These are phyloP conservation scores for Paraescarpia echinospica DNA, from an alignment of 1,140 invertebrate genomes.

Conservation along the genomic window DNA sequence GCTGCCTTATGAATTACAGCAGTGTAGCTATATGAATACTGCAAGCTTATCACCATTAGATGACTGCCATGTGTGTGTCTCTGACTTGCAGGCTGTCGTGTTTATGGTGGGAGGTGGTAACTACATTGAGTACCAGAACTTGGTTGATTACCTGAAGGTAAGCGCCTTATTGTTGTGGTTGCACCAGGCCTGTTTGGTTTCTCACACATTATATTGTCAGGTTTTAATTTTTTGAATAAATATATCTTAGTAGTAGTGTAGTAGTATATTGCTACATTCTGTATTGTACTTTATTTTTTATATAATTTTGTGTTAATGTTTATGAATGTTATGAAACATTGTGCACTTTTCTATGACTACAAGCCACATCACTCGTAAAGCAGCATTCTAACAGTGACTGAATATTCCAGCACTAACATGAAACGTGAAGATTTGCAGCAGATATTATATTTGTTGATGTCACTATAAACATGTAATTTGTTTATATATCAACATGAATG, in stretches of 20 bases:
- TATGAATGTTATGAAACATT: not conserved
- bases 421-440: not conserved
- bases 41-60: not conserved
- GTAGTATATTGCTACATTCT: not conserved
- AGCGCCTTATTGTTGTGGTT: not conserved
- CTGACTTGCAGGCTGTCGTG: constrained; percentile 71
- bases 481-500: too few relatives aligned
- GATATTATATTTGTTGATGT: not conserved
- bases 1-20: not conserved
- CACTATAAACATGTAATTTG: too few relatives aligned
- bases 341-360: not conserved
- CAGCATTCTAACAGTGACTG: not conserved
- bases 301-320: not conserved
- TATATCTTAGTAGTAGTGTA: not conserved
- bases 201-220: not conserved
- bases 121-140: constrained; percentile 99
- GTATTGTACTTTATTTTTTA: not conserved
- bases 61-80: constrained; percentile 5
- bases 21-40: not conserved
- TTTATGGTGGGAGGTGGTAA: constrained; percentile 98
- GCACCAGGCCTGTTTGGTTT: not conserved
- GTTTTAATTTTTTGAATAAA: not conserved
- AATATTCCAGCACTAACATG: not conserved
- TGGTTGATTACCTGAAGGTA: constrained; percentile 87
- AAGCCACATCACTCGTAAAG: not conserved